These are phyloP conservation scores for Allophyes oxyacanthae DNA, from an alignment of 2,888 invertebrate genomes.

Conservation along the genomic window DNA sequence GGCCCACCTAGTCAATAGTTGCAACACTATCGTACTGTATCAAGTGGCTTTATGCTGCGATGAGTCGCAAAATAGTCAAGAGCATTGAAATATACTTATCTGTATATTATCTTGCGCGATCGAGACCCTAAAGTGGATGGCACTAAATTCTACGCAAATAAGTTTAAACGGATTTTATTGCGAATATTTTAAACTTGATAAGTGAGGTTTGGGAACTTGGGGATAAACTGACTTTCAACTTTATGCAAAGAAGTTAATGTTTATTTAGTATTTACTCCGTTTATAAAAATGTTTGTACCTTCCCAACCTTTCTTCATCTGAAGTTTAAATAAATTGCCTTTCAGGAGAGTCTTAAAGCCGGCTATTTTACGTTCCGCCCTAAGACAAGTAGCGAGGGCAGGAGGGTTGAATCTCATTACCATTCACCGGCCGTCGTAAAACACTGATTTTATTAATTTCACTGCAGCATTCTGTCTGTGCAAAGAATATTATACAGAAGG, in stretches of 20 bases:
- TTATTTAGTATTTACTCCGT: slow-evolving; percentile 44
- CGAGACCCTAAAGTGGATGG: slow-evolving; percentile 26
- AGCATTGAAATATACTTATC: slow-evolving; percentile 29
- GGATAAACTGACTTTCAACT: slow-evolving; percentile 14
- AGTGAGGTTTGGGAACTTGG: slow-evolving; percentile 18
- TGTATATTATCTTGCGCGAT: slow-evolving; percentile 24
- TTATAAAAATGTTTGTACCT: slow-evolving; percentile 18
- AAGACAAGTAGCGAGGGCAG: slow-evolving; percentile 21
- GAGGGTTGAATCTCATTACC: slow-evolving; percentile 54
- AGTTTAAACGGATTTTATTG: slow-evolving; percentile 27
- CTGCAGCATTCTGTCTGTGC: slow-evolving; percentile 44
- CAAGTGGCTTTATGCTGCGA: slow-evolving; percentile 19
- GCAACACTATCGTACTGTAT: slow-evolving; percentile 26
- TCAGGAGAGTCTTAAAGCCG: slow-evolving; percentile 46
- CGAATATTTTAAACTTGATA: slow-evolving; percentile 45
- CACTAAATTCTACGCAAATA: slow-evolving; percentile 40
- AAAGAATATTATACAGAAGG: slow-evolving; percentile 31
- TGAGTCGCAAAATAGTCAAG: slow-evolving; percentile 43
- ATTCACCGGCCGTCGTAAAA: slow-evolving; percentile 57
- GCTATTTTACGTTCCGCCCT: slow-evolving; percentile 42
- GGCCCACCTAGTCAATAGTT: slow-evolving; percentile 49
- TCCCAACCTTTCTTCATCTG: slow-evolving; percentile 36
- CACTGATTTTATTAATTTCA: slow-evolving; percentile 63
- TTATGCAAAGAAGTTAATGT: slow-evolving; percentile 30
- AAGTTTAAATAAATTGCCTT: slow-evolving; percentile 54